Percentiles rank a stretch among this genome's conserved stretches.
These are phyloP conservation scores for Meiosimyza platycephala DNA, from an alignment of 2,888 invertebrate genomes.

Conservation along the genomic window DNA sequence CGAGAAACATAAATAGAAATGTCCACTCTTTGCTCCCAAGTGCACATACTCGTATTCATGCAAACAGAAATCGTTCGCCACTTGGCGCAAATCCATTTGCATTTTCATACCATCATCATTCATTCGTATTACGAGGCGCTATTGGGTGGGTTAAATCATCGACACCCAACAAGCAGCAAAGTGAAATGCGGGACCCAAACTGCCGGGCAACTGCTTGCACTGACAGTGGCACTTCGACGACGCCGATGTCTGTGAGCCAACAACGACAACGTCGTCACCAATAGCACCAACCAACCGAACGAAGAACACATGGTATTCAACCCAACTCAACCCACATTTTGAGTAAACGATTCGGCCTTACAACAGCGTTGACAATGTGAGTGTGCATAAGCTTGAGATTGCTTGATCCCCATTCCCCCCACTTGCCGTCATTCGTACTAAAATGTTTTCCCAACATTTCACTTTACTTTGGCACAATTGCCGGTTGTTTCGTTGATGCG, in stretches of 20 bases:
- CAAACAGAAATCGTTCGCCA: constrained; percentile 18
- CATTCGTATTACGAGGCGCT: constrained; percentile 44
- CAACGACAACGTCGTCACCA: not conserved
- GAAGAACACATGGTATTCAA: constrained; percentile 29
- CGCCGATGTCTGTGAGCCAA: not conserved
- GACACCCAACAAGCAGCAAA: constrained; percentile 1
- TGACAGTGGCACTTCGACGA: constrained; percentile 41
- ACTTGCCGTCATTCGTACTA: not conserved
- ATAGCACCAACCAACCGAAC: not conserved
- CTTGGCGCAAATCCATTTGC: constrained; percentile 46
- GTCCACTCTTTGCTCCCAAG: constrained; percentile 34
- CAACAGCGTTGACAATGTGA: constrained; percentile 1
- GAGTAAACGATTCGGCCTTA: no score
- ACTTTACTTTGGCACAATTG: constrained; percentile 48
- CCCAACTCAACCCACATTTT: not conserved
- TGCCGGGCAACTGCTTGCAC: constrained; percentile 42
- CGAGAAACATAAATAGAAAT: constrained; percentile 43
- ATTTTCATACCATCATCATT: constrained; percentile 48
- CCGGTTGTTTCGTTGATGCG: constrained; percentile 48
- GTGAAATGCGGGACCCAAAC: constrained; percentile 2
- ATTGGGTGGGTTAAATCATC: not conserved
- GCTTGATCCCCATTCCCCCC: not conserved
- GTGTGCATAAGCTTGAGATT: constrained; percentile 8
- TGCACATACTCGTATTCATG: constrained; percentile 13
- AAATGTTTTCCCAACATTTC: not conserved